Evolutionary conservation across 2,888 invertebrate genomes (phyloP).

Genomic region (Caenorhabditis sp.): DNA sequence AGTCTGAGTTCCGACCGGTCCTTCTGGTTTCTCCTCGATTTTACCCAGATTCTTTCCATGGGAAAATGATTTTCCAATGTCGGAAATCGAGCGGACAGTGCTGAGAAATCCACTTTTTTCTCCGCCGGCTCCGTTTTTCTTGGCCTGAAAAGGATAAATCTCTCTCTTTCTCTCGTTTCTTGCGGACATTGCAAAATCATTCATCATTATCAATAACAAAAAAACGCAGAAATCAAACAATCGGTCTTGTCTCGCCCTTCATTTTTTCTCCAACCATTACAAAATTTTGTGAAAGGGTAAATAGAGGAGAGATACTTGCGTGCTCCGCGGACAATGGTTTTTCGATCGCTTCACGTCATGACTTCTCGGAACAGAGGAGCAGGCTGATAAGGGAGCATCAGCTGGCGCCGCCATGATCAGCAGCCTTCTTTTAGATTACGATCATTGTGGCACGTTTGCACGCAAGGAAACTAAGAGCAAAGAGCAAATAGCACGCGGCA

Average conservation of each 20-base stretch:
- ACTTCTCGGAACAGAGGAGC: constrained; percentile 20
- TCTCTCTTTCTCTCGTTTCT: neutral
- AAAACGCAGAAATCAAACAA: constrained; percentile 44
- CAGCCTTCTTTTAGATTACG: neutral
- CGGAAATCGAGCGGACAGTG: constrained; percentile 92
- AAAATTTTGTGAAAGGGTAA: constrained; percentile 24
- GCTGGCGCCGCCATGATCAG: constrained; percentile 23
- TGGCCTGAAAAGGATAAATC: constrained; percentile 46
- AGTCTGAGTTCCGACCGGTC: constrained; percentile 33
- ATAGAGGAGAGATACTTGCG: constrained; percentile 27
- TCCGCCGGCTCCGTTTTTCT: constrained; percentile 73
- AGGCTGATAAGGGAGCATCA: constrained; percentile 33
- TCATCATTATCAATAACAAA: constrained; percentile 13
- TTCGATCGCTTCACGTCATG: constrained; percentile 37
- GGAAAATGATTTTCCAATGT: constrained; percentile 91
- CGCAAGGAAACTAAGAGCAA: neutral
- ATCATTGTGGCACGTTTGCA: constrained; percentile 5
- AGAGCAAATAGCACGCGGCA: neutral
- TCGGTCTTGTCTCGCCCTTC: constrained; percentile 6
- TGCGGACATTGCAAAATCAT: too few relatives aligned
- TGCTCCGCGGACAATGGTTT: constrained; percentile 5
- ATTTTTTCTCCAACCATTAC: neutral
- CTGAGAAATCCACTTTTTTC: constrained; percentile 87
- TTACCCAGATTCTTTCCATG: constrained; percentile 87
- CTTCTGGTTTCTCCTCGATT: constrained; percentile 66